Percentiles rank a stretch among this genome's conserved stretches.
These are phyloP conservation scores for Otocyon megalotis DNA, from an alignment of 2,113 vertebrate species.

Conservation along the genomic window DNA sequence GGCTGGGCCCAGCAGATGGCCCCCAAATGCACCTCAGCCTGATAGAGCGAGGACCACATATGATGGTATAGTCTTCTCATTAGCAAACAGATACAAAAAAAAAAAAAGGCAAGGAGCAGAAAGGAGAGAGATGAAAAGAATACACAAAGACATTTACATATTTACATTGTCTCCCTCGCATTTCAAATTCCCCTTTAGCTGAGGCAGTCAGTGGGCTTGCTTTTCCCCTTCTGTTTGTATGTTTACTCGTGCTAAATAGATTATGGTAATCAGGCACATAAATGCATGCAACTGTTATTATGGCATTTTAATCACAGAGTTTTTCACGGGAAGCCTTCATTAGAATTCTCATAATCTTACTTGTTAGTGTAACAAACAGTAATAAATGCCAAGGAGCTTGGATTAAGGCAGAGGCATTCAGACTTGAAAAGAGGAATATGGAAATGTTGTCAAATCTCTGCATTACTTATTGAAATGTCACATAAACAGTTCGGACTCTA, in stretches of 20 bases:
- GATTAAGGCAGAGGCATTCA: conserved; percentile 90
- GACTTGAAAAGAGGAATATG: conserved; percentile 91
- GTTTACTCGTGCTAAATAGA: conserved; percentile 96
- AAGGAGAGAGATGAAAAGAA: conserved; percentile 88
- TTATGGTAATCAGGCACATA: conserved; percentile 95
- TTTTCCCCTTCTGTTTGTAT: conserved; percentile 92
- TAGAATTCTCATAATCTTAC: conserved; percentile 97
- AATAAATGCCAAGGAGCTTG: conserved; percentile 93
- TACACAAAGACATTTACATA: conserved; percentile 91
- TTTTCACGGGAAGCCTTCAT: conserved; percentile 93
- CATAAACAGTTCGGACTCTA: conserved; percentile 87
- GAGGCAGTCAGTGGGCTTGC: conserved; percentile 85
- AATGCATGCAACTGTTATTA: conserved; percentile 93
- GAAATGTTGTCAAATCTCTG: conserved; percentile 90
- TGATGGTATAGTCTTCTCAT: conserved; percentile 87
- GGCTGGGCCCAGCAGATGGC: conserved; percentile 90
- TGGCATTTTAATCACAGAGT: conserved; percentile 94
- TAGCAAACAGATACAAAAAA: conserved; percentile 82
- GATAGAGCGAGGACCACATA: conserved; percentile 86
- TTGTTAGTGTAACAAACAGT: conserved; percentile 94
- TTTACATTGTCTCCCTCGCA: conserved; percentile 89
- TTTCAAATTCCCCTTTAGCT: conserved; percentile 89
- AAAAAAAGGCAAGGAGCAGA: conserved; percentile 79
- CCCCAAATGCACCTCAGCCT: conserved; percentile 84
- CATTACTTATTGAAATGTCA: conserved; percentile 95